Evolutionary conservation across 2,888 invertebrate species (phyloP).

Genomic region (Thymelicus acteon): DNA sequence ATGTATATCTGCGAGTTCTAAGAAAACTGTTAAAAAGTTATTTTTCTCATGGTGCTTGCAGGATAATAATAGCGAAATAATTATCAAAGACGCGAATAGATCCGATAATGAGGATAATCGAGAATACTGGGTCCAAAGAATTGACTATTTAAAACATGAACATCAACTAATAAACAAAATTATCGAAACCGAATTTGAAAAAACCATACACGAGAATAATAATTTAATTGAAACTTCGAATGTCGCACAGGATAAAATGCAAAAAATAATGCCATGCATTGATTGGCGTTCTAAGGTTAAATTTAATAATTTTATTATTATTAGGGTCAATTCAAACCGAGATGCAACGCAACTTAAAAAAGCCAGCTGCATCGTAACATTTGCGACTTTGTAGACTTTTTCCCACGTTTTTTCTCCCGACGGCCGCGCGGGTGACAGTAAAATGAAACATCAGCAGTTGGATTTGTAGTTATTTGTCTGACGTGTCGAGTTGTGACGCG

Average conservation of each 20-base stretch:
- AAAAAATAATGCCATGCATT: conserved; percentile 71
- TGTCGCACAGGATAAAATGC: conserved; percentile 59
- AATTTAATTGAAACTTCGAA: conserved; percentile 57
- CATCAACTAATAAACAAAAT: conserved; percentile 74
- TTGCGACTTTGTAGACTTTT: too few relatives aligned
- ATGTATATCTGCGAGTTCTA: too few relatives aligned
- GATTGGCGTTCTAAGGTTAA: conserved; percentile 70
- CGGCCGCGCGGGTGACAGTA: too few relatives aligned
- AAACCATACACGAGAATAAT: conserved; percentile 63
- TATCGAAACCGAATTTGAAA: conserved; percentile 71
- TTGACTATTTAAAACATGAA: conserved; percentile 70
- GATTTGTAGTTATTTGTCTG: too few relatives aligned
- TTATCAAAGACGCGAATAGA: conserved; percentile 54
- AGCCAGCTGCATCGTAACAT: too few relatives aligned
- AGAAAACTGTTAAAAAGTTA: too few relatives aligned
- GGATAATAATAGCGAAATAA: conserved; percentile 55
- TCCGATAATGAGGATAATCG: conserved; percentile 51
- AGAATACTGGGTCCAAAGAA: conserved; percentile 72
- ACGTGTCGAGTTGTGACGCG: too few relatives aligned
- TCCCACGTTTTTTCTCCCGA: too few relatives aligned
- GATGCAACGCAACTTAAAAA: too few relatives aligned
- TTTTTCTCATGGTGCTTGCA: conserved; percentile 41
- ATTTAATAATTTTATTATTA: not conserved
- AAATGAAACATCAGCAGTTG: too few relatives aligned
- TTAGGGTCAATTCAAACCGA: too few relatives aligned